Percentiles rank a stretch among this genome's conserved stretches.
These are phyloP conservation scores for Gambelia wislizenii DNA, from an alignment of 2,797 vertebrate species.

Conservation along the genomic window DNA sequence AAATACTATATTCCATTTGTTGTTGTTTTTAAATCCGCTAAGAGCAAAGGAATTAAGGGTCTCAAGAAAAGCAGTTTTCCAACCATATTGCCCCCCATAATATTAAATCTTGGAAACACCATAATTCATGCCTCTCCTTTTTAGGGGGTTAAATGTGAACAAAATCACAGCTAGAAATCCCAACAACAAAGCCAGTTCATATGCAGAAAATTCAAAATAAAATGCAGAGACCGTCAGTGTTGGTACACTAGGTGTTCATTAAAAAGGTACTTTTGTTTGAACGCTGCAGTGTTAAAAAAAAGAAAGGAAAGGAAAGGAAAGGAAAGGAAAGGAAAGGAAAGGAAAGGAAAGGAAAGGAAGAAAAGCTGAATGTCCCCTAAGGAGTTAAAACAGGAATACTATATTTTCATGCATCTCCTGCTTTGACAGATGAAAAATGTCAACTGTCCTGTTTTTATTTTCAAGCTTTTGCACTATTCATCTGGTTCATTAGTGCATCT, in stretches of 20 bases:
- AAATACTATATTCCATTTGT: background rate
- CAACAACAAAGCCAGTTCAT: constrained; percentile 42
- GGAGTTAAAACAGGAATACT: constrained; percentile 98
- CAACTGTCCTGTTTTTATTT: constrained; percentile 99
- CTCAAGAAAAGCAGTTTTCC: constrained; percentile 32
- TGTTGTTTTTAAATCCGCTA: background rate
- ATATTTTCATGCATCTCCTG: constrained; percentile 99
- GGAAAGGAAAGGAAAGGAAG: constrained; percentile 39
- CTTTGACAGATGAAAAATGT: constrained; percentile 99
- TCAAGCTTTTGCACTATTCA: constrained; percentile 99
- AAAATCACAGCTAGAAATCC: constrained; percentile 62
- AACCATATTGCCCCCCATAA: background rate
- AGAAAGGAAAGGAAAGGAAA: constrained; percentile 11
- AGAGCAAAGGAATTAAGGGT: background rate
- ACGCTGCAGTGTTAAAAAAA: constrained; percentile 76
- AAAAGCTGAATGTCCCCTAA: constrained; percentile 85
- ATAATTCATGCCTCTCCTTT: constrained; percentile 32
- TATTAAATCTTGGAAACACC: constrained; percentile 42
- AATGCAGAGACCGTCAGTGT: constrained; percentile 63
- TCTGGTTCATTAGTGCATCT: constrained; percentile 99
- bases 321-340: constrained; percentile 40
- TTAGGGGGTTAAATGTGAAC: constrained; percentile 35
- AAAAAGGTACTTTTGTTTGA: constrained; percentile 77
- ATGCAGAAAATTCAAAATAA: constrained; percentile 66
- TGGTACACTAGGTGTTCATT: constrained; percentile 74